Evolutionary conservation across 2,888 invertebrate species (phyloP).

Genomic region (Gortyna flavago): DNA sequence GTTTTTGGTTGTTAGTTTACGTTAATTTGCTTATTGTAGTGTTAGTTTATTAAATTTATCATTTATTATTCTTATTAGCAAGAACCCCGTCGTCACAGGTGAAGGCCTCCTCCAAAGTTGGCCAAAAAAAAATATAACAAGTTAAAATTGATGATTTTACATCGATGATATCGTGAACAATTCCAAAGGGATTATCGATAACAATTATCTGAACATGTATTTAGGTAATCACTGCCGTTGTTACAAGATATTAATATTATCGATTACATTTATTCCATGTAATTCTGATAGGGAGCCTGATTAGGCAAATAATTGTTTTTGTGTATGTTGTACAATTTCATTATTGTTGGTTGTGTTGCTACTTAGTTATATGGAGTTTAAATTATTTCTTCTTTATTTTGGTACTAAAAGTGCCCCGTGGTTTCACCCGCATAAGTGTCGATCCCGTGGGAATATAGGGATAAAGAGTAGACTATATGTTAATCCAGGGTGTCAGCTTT

Average conservation of each 20-base stretch:
- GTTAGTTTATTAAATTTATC: no score
- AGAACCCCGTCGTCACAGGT: no score
- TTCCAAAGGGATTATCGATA: constrained; percentile 75
- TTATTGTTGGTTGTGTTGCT: constrained; percentile 25
- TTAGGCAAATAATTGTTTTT: constrained; percentile 46
- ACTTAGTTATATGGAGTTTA: background rate
- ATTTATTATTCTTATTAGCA: no score
- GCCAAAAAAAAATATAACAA: background rate
- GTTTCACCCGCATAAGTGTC: no score
- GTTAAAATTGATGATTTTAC: constrained; percentile 52
- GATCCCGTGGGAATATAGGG: no score
- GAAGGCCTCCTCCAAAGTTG: no score
- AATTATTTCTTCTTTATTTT: background rate
- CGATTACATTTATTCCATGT: constrained; percentile 68
- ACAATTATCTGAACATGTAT: constrained; percentile 74
- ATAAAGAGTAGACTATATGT: no score
- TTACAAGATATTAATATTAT: constrained; percentile 79
- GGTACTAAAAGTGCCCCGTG: no score
- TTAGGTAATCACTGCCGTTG: constrained; percentile 84
- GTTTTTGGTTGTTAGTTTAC: rapidly evolving
- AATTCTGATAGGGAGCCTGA: constrained; percentile 62
- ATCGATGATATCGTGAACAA: constrained; percentile 66
- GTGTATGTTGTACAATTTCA: constrained; percentile 6
- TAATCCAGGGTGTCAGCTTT: no score
- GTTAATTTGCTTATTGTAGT: no score